Base-by-base conservation (phyloP, 2,888 invertebrate species). In the Pterostichus madidus region DNA sequence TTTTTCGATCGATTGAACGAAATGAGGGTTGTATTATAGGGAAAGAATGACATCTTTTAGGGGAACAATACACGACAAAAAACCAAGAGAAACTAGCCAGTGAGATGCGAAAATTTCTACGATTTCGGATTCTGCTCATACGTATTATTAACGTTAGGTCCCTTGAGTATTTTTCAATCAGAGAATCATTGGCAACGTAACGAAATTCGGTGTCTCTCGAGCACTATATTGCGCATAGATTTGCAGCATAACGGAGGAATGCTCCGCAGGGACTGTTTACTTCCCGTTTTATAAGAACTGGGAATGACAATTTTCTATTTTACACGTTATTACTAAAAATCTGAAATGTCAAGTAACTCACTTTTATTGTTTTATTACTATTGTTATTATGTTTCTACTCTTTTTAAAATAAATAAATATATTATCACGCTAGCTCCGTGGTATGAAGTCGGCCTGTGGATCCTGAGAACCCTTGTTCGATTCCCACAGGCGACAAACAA, bases 91-190 rank as follows among this genome's bases (percentile, higher is more conserved):
- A 89, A 39, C 39, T 39, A 39, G 39, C 39, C 89, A 89, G 89
- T 88, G 88, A 89, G 89, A 89, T 88, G 56, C 13, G 68, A 53
- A 80, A 49, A 80, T 52, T 49, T 59, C 49, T 46, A 68, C 64
- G 80, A 80, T 80, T 80, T 80, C 64, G 56, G 49, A 78, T 80
- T 80, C 64, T 68, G 80, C n/a, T 68, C 59, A 78, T 32, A 78
- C 52, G 80, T 32, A 80, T 49, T 68, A 52, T 68, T 64, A 64
- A 64, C 64, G 64, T 31, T 49, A 82, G 85, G 85, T 86, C 86
- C 88, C 88, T 86, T 85, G 88, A 85, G 89, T 86, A 87, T 87
- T 85, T 88, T 89, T 89, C 89, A 88, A 88, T 89, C 88, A 87
- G 87, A 85, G 85, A 68, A 80, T 68, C 64, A 80, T 68, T 75